Percentiles rank a stretch among this genome's conserved stretches.
Evolutionary conservation across 2,797 vertebrate genomes (phyloP).

Genomic region (Clarias pachynema): DNA sequence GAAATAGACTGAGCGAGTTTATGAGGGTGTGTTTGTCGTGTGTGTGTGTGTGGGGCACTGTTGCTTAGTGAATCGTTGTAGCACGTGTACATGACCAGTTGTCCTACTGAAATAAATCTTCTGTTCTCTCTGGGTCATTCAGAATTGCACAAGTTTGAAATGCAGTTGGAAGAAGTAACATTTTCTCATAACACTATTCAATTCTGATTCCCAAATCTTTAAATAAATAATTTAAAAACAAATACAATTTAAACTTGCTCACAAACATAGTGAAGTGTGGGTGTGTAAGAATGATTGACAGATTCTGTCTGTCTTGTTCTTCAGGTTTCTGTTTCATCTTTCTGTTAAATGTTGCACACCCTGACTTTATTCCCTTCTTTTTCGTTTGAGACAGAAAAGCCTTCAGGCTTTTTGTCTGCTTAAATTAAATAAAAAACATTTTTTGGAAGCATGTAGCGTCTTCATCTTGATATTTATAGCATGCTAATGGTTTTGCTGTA

Average conservation of each 20-base stretch:
- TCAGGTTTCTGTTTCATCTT: neutral
- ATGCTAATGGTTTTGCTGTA: neutral
- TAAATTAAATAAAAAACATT: neutral
- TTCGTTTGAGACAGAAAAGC: neutral
- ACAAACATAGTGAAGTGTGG: neutral
- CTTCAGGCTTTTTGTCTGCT: neutral
- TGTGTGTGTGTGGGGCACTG: neutral
- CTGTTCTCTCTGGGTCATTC: neutral
- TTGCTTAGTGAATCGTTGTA: conserved; percentile 7
- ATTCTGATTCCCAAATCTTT: neutral
- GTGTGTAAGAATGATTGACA: conserved; percentile 22
- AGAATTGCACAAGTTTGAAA: neutral
- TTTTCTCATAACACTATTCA: neutral
- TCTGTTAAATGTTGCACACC: conserved; percentile 3
- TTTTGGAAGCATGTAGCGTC: neutral
- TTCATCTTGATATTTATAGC: neutral
- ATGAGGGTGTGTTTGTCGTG: neutral
- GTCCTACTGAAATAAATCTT: neutral
- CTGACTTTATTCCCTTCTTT: neutral
- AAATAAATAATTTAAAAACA: neutral
- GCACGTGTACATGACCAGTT: conserved; percentile 9
- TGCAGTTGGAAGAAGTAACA: neutral
- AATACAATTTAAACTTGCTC: neutral
- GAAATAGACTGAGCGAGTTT: conserved; percentile 4
- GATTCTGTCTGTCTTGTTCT: conserved; percentile 17